phyloP scores from a whole-genome alignment of 1,140 invertebrate genomes.

The Lepidotrigona ventralis region DNA sequence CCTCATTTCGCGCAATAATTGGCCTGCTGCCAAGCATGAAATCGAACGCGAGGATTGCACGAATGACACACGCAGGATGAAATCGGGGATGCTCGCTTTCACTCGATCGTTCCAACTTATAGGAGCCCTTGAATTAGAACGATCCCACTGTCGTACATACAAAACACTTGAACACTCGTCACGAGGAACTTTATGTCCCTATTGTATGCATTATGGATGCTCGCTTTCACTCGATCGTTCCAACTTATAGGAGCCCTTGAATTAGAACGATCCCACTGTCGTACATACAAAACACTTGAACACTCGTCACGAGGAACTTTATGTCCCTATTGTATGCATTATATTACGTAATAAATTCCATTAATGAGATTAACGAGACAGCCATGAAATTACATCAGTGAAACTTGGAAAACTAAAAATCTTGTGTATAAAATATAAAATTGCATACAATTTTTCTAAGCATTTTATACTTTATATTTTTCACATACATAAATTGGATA shows the following conservation, averaged over 20 bases:
- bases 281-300: conserved; percentile 1
- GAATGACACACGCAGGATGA: conserved; percentile 12
- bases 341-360: neutral
- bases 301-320: neutral
- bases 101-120: conserved; percentile 27
- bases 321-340: neutral
- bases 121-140: conserved; percentile 12
- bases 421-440: no score
- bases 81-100: conserved; percentile 48
- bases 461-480: no score
- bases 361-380: neutral
- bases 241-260: neutral
- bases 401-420: no score
- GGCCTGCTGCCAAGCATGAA: conserved; percentile 49
- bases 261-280: conserved; percentile 26
- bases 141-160: conserved; percentile 14
- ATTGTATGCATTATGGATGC: conserved; percentile 10
- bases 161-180: neutral
- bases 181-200: neutral
- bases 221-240: conserved; percentile 49
- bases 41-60: conserved; percentile 2
- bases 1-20: conserved; percentile 48
- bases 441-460: no score
- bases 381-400: no score
- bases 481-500: no score